Conservation (phyloP, 2,113 vertebrate genomes). For the Eira barbara region DNA sequence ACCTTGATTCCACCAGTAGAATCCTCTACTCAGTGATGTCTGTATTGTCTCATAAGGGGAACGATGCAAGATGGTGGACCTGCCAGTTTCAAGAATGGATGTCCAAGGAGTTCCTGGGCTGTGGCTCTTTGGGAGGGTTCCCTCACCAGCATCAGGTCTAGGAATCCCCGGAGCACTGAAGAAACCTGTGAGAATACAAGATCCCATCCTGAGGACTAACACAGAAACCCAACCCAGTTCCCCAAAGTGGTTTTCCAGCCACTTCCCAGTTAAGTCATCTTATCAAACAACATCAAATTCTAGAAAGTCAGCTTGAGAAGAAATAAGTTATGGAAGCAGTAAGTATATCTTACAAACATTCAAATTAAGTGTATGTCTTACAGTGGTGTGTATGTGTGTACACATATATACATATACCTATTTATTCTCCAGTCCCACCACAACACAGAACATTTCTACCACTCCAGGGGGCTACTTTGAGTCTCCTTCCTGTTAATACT, state of each 20-base stretch:
- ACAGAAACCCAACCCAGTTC: fast-evolving
- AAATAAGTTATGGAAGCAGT: background rate
- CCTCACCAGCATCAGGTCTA: conserved; percentile 97
- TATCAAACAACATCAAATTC: background rate
- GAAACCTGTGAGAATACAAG: conserved; percentile 87
- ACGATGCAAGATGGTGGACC: conserved; percentile 97
- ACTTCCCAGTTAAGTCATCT: background rate
- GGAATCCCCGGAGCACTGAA: conserved; percentile 91
- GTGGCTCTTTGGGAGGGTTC: conserved; percentile 96
- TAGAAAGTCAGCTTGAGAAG: background rate
- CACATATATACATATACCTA: too few species aligned
- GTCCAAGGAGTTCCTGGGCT: conserved; percentile 93
- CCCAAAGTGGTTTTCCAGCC: too few species aligned
- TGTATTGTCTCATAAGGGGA: conserved; percentile 98
- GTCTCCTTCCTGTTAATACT: background rate
- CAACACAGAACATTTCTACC: background rate
- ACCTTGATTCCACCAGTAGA: background rate
- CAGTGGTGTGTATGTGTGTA: background rate
- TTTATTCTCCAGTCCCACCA: background rate
- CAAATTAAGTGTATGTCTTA: background rate
- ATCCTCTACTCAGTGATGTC: conserved; percentile 88
- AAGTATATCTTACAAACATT: background rate
- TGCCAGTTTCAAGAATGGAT: conserved; percentile 95
- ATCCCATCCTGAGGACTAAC: background rate
- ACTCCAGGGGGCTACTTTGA: background rate